Percentiles rank a stretch among this genome's conserved stretches.
Evolutionary conservation across 2,113 vertebrate genomes (phyloP).

Genomic region (Anas platyrhynchos): DNA sequence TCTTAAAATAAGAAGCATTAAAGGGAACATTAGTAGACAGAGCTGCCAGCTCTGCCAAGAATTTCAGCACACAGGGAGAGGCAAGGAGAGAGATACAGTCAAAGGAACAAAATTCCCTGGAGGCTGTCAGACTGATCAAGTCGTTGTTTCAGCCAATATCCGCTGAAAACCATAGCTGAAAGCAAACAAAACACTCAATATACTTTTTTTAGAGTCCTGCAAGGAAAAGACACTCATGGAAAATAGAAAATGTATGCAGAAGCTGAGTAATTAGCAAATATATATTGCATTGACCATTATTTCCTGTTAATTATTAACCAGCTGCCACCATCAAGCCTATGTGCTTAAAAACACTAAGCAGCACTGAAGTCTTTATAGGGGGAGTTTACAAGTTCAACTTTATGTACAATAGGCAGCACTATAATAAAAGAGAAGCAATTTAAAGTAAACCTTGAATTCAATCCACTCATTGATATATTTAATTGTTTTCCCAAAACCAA

Average conservation of each 20-base stretch:
- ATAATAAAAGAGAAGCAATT: not conserved
- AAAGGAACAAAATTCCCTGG: conserved; percentile 23
- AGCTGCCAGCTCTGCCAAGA: conserved; percentile 33
- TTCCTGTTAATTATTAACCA: conserved; percentile 45
- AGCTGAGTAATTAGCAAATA: conserved; percentile 28
- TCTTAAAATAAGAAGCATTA: not conserved
- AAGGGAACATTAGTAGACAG: not conserved
- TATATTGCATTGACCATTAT: conserved; percentile 13
- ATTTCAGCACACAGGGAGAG: conserved; percentile 31
- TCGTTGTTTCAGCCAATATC: conserved; percentile 27
- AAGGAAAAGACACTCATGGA: conserved; percentile 49
- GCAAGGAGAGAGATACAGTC: not conserved
- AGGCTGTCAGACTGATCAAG: conserved; percentile 54
- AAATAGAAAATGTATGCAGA: conserved; percentile 49
- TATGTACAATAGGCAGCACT: not conserved
- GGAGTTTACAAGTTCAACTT: not conserved
- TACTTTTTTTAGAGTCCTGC: conserved; percentile 1
- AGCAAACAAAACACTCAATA: conserved; percentile 56
- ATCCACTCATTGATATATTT: not conserved
- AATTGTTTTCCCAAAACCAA: not conserved
- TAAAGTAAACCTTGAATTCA: not conserved
- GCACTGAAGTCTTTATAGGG: not conserved
- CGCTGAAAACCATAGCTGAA: conserved; percentile 33
- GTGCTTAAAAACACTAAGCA: not conserved
- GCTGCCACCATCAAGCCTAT: not conserved